phyloP scores from a whole-genome alignment of 1,140 invertebrate genomes.

The Globodera rostochiensis region DNA sequence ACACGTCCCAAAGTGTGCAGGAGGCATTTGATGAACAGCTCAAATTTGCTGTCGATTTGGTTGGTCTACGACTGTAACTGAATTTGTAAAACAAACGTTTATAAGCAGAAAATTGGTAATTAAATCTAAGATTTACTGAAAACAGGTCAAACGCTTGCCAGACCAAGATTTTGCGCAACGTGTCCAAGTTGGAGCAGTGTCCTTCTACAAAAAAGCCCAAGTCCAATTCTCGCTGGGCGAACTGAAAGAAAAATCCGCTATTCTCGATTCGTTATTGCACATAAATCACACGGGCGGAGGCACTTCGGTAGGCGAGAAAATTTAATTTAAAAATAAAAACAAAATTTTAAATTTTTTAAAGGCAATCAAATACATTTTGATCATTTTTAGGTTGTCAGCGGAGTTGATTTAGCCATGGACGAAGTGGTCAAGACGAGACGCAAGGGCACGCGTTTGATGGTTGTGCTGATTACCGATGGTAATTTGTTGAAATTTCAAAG shows the following conservation, averaged over 20 bases:
- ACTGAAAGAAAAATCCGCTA: conserved; percentile 41
- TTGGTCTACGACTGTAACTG: conserved; percentile 20
- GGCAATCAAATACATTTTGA: too few species aligned
- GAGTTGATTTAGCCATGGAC: conserved; percentile 50
- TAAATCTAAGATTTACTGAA: background rate
- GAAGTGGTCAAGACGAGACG: conserved; percentile 38
- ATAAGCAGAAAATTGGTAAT: background rate
- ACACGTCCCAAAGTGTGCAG: conserved; percentile 58
- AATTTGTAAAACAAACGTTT: conserved; percentile 4
- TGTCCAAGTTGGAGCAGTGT: conserved; percentile 51
- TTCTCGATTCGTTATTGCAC: conserved; percentile 48
- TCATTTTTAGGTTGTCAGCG: conserved; percentile 35
- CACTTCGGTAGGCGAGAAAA: conserved; percentile 37
- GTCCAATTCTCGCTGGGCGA: conserved; percentile 50
- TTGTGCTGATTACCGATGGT: conserved; percentile 55
- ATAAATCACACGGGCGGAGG: conserved; percentile 55
- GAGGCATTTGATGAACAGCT: conserved; percentile 56
- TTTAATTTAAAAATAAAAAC: too few species aligned
- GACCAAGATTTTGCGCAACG: conserved; percentile 55
- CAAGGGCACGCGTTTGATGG: conserved; percentile 45
- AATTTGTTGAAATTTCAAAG: conserved; percentile 15
- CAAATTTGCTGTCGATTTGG: conserved; percentile 58
- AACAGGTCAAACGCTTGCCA: conserved; percentile 45
- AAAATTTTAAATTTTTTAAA: too few species aligned
- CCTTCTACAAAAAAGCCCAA: conserved; percentile 49